phyloP scores from a whole-genome alignment of 2,888 invertebrate genomes.

The Lamproptera curius region DNA sequence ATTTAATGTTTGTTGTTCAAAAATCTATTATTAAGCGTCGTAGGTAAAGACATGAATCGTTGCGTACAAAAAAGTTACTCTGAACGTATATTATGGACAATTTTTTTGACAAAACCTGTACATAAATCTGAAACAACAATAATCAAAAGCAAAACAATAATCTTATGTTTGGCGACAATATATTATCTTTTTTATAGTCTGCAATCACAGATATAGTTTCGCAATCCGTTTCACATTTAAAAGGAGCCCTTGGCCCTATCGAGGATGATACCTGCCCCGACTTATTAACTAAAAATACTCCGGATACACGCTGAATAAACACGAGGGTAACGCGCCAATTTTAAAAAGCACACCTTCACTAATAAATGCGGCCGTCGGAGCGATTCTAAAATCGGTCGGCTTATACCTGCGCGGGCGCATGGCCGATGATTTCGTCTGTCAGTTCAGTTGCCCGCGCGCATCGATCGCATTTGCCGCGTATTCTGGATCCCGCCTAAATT shows the following conservation, averaged over 20 bases:
- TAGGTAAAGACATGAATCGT: no score
- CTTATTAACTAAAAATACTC: conserved; percentile 71
- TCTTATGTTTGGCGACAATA: no score
- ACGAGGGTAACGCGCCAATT: conserved; percentile 31
- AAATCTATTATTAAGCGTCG: no score
- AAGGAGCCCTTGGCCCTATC: conserved; percentile 60
- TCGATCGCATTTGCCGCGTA: conserved; percentile 51
- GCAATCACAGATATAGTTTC: not conserved
- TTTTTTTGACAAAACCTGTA: no score
- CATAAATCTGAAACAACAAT: no score
- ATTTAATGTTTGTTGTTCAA: no score
- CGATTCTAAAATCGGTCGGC: conserved; percentile 42
- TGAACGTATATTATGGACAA: no score
- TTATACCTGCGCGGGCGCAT: conserved; percentile 63
- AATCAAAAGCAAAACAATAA: no score
- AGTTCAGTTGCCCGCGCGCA: conserved; percentile 71
- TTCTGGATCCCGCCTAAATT: conserved; percentile 26
- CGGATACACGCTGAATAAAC: conserved; percentile 68
- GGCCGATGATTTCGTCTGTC: conserved; percentile 56
- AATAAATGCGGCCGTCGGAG: conserved; percentile 20
- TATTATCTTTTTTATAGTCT: no score
- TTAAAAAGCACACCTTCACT: conserved; percentile 24
- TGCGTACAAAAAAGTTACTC: no score
- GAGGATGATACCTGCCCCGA: conserved; percentile 62
- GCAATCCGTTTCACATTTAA: conserved; percentile 21